Evolutionary conservation across 2,113 vertebrate species (phyloP), one percentile per base, ranked within the genome.

Genomic region (Laticauda colubrina): DNA sequence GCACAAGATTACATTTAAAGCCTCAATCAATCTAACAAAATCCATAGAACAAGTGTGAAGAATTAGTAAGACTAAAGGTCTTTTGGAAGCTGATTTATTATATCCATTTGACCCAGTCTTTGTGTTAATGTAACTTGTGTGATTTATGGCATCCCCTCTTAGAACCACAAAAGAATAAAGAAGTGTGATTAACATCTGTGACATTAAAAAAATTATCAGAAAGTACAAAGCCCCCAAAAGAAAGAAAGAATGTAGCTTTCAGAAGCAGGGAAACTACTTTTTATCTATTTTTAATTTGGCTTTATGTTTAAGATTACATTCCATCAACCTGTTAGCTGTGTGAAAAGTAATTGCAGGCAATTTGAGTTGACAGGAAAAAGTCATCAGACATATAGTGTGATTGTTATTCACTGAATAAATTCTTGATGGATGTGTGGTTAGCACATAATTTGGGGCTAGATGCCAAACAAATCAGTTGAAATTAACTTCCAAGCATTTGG

Each of bases 211-310:
- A 90, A 93, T 93, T 93, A 93, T 93, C 88, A 93, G 43, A 89
- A 93, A 87, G 45, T 64, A 85, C 81, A 90, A 93, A 93, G 92
- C 81, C 81, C 29, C 90, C 43, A 34, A 64, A 34, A 34, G 7
- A 21, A 64, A 7, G 56, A n/a, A 11, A 56, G 45, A 64, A 24
- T 87, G 45, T 89, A 88, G 87, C 48, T 81, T 61, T 90, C 29
- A 53, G 81, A 85, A 23, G 75, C 43, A 18, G 34, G 3, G 29
- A 11, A 12, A 29, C 2, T 23, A 9, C 29, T 18, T 93, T 61
- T 90, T 87, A 93, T 93, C 92, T 93, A 90, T 93, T 90, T 93
- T 93, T 90, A 93, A 93, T 93, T 93, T 93, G 56, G 56, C n/a
- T 90, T 87, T 90, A 90, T 69, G 56, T 89, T 90, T 53, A 87